Conservation (phyloP, 1,140 invertebrate genomes). For the Lamellibrachia luymesi region DNA sequence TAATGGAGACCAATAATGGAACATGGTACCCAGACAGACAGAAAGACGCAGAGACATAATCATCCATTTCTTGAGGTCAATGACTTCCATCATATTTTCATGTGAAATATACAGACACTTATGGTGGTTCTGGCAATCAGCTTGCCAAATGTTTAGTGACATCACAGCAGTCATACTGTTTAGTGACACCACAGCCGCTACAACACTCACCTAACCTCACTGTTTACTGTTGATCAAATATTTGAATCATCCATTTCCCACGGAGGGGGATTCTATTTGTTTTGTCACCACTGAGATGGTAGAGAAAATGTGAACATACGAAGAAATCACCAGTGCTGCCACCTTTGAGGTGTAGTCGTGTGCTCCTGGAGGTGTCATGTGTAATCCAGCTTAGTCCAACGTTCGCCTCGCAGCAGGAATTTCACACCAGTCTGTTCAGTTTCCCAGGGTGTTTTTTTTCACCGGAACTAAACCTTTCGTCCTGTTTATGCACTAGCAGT, state of each 20-base stretch:
- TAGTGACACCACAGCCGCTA: background rate
- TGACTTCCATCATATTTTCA: background rate
- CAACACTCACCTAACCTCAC: background rate
- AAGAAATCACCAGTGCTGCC: background rate
- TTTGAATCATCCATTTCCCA: background rate
- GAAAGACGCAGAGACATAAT: background rate
- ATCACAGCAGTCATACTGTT: background rate
- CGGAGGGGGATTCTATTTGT: background rate
- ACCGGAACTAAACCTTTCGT: background rate
- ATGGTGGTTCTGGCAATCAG: background rate
- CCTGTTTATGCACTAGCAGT: background rate
- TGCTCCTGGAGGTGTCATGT: background rate
- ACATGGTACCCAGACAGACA: background rate
- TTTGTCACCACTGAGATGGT: background rate
- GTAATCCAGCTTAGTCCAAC: background rate
- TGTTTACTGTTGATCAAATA: conserved; percentile 1
- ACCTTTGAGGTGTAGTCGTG: background rate
- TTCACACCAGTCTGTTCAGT: background rate
- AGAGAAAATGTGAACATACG: background rate
- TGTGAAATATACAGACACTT: background rate
- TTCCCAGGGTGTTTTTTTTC: background rate
- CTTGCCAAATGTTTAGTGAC: background rate
- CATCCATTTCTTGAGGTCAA: background rate
- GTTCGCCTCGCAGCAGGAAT: background rate
- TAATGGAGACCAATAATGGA: background rate